These are phyloP conservation scores for Salpingus planirostris DNA, from an alignment of 2,888 invertebrate species.

Conservation along the genomic window DNA sequence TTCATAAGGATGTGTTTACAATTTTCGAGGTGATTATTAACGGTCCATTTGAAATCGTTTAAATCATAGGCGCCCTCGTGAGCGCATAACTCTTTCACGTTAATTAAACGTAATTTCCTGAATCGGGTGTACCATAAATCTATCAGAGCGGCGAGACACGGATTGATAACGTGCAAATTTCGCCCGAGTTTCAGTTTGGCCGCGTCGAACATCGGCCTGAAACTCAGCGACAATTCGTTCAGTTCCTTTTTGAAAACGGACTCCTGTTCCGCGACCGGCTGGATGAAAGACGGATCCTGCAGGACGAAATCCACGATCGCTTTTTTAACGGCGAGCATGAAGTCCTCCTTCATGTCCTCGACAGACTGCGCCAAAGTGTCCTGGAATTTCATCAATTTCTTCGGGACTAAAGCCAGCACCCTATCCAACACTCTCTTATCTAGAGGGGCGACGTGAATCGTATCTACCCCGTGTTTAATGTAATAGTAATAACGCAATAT, in stretches of 20 bases:
- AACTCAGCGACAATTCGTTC: slow-evolving; percentile 55
- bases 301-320: slow-evolving; percentile 88
- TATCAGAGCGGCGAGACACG: slow-evolving; percentile 69
- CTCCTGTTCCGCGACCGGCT: slow-evolving; percentile 45
- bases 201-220: slow-evolving; percentile 47
- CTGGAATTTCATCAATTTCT: slow-evolving; percentile 54
- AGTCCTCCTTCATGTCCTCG: slow-evolving; percentile 76
- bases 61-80: slow-evolving; percentile 60
- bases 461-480: slow-evolving; percentile 82
- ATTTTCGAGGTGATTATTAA: slow-evolving; percentile 54
- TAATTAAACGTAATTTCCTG: slow-evolving; percentile 54
- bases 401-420: slow-evolving; percentile 55
- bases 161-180: slow-evolving; percentile 68
- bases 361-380: slow-evolving; percentile 52
- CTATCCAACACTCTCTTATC: slow-evolving; percentile 61
- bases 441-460: slow-evolving; percentile 78
- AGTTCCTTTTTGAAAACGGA: slow-evolving; percentile 51
- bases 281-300: slow-evolving; percentile 59
- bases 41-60: slow-evolving; percentile 49
- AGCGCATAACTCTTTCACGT: slow-evolving; percentile 49
- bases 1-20: slow-evolving; percentile 58
- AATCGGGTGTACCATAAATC: slow-evolving; percentile 75
- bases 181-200: slow-evolving; percentile 45
- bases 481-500: slow-evolving; percentile 81
- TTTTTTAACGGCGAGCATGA: slow-evolving; percentile 80